Evolutionary conservation across 2,797 vertebrate species (phyloP).

Genomic region (Melanotaenia boesemani): DNA sequence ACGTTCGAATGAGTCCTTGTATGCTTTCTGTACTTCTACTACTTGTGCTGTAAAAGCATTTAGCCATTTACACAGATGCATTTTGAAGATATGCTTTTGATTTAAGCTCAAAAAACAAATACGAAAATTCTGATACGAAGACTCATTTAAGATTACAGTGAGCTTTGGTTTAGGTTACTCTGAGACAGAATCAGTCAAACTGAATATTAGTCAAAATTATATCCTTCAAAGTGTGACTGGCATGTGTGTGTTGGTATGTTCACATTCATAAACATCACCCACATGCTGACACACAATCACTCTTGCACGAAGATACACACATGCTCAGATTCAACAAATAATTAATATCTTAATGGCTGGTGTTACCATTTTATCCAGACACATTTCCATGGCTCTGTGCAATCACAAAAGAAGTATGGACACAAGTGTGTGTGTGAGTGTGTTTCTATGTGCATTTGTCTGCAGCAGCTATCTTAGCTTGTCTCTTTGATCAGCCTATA

Average conservation of each 20-base stretch:
- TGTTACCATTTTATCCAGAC: constrained; percentile 67
- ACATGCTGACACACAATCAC: constrained; percentile 37
- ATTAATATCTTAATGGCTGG: constrained; percentile 79
- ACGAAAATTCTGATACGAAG: neutral
- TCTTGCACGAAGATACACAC: constrained; percentile 36
- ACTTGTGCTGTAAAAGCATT: neutral
- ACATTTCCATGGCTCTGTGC: constrained; percentile 48
- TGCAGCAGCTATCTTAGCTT: constrained; percentile 70
- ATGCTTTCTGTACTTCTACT: constrained; percentile 2
- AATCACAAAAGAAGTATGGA: constrained; percentile 53
- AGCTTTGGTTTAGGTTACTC: neutral
- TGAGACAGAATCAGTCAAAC: neutral
- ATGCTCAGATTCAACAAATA: constrained; percentile 65
- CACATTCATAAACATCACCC: constrained; percentile 26
- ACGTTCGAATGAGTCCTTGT: constrained; percentile 17
- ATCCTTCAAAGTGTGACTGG: neutral
- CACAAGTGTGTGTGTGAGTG: constrained; percentile 17
- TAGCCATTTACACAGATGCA: neutral
- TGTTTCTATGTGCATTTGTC: constrained; percentile 34
- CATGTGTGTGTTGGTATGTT: constrained; percentile 19
- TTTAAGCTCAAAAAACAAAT: neutral
- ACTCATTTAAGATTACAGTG: neutral
- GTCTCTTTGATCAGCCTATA: constrained; percentile 79
- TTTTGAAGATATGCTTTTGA: neutral
- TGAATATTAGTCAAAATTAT: neutral